Conservation (phyloP, 2,797 vertebrate genomes). For the Sphaeramia orbicularis region DNA sequence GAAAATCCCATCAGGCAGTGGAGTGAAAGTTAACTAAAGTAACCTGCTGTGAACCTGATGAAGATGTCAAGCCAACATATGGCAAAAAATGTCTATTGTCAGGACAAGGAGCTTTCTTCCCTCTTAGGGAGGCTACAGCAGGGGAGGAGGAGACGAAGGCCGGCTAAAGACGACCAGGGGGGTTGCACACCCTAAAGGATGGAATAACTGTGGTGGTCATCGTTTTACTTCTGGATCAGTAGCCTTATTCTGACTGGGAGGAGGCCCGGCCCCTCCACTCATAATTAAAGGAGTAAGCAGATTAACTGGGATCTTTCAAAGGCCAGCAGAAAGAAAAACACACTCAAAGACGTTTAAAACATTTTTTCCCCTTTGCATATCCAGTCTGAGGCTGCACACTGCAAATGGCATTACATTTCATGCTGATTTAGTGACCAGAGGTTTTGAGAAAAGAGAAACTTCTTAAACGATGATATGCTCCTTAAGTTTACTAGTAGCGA, state of each 20-base stretch:
- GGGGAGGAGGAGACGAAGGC: constrained; percentile 68
- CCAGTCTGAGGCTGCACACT: constrained; percentile 58
- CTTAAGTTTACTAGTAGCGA: constrained; percentile 79
- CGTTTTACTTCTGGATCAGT: constrained; percentile 92
- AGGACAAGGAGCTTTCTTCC: constrained; percentile 87
- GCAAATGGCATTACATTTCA: constrained; percentile 90
- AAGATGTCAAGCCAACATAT: constrained; percentile 98
- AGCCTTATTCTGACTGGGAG: constrained; percentile 86
- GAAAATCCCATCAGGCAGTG: constrained; percentile 99
- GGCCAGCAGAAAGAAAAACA: constrained; percentile 81
- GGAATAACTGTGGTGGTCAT: constrained; percentile 91
- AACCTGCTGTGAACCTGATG: constrained; percentile 98
- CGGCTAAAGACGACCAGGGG: constrained; percentile 72
- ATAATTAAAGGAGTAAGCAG: constrained; percentile 90
- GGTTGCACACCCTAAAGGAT: constrained; percentile 86
- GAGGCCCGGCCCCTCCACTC: constrained; percentile 80
- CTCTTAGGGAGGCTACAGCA: constrained; percentile 66
- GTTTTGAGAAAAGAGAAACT: constrained; percentile 72
- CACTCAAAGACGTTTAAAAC: constrained; percentile 82
- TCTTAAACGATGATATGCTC: constrained; percentile 81
- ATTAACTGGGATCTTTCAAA: constrained; percentile 88
- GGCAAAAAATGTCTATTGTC: constrained; percentile 95
- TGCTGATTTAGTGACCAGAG: constrained; percentile 85
- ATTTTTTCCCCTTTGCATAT: constrained; percentile 58
- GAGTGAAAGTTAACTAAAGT: constrained; percentile 98